Base-by-base conservation (phyloP, 2,888 invertebrate genomes). In the Tricholauxania praeusta region DNA sequence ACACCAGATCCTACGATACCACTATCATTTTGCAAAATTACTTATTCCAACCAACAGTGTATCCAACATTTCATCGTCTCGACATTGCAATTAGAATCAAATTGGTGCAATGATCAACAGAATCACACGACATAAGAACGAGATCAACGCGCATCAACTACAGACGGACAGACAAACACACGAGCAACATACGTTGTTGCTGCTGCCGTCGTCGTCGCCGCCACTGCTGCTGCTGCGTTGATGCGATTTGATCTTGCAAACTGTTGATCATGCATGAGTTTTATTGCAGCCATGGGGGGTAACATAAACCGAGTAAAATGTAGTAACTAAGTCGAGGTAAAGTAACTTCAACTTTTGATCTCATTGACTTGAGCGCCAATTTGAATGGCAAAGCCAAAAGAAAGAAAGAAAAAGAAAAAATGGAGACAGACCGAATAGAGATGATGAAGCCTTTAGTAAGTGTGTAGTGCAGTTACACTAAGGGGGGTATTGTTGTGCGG, bases 51-150 rank as follows among this genome's bases (percentile, higher is more conserved):
- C 39, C 10, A 10, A 39, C 10, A 39, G 39, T 39, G 7, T 39
- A 10, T 7, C 19, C 68, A 14, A 19, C 57, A 49, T 19, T 28
- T 47, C 53, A 28, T 14, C 53, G 51, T 63, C 39, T 39, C 62
- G 53, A 63, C 69, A 62, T 76, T 78, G 79, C 79, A 79, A 80
- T 80, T 80, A 80, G 79, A 80, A 78, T 79, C 79, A 78, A 79
- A 79, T 79, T 79, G 79, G 78, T 78, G 78, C 78, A 79, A 78
- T 78, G 78, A 79, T 77, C 79, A 78, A 72, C 74, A 72, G 75
- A 71, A 79, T 77, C 78, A 79, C 75, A 80, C 79, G 70, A 70
- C 70, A 70, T 62, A 69, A 48, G 59, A 59, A 60, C 59, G 49
- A 69, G 68, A 69, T 59, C 59, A 60, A 47, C 39, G 51, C 39